These are phyloP conservation scores for Spinus olivaceus DNA, from an alignment of 2,797 vertebrate genomes.

Conservation along the genomic window DNA sequence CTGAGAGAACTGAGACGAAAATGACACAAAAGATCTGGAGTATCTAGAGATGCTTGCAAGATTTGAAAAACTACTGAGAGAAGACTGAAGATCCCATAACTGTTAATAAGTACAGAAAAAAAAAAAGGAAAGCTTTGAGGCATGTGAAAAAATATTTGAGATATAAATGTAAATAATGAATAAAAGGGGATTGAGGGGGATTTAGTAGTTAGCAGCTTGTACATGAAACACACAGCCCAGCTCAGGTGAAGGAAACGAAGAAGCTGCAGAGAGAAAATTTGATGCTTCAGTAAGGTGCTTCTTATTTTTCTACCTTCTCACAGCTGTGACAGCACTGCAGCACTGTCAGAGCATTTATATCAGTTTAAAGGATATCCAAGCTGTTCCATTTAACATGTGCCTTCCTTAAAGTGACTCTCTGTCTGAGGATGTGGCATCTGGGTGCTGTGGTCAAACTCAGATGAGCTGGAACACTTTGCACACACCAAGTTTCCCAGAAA, in stretches of 20 bases:
- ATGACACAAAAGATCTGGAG: not conserved
- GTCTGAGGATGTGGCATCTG: not conserved
- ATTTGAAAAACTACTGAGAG: not conserved
- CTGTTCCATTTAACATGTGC: not conserved
- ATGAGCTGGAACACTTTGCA: not conserved
- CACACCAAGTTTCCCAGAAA: not conserved
- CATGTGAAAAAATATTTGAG: not conserved
- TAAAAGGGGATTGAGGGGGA: not conserved
- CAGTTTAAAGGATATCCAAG: not conserved
- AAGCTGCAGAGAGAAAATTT: not conserved
- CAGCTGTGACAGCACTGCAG: not conserved
- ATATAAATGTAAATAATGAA: not conserved
- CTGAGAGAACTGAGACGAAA: not conserved
- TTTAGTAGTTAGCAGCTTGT: not conserved
- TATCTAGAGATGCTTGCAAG: not conserved
- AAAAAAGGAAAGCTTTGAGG: not conserved
- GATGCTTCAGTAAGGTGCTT: not conserved
- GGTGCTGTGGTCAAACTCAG: not conserved
- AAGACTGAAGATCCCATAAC: not conserved
- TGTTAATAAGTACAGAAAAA: not conserved
- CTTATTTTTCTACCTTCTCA: not conserved
- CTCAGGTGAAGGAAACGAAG: not conserved
- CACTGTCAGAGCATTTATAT: not conserved
- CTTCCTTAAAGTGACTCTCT: not conserved
- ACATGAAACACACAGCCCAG: accelerated